phyloP scores from a whole-genome alignment of 23 tunicate genomes.

The Clavelina lepadiformis region DNA sequence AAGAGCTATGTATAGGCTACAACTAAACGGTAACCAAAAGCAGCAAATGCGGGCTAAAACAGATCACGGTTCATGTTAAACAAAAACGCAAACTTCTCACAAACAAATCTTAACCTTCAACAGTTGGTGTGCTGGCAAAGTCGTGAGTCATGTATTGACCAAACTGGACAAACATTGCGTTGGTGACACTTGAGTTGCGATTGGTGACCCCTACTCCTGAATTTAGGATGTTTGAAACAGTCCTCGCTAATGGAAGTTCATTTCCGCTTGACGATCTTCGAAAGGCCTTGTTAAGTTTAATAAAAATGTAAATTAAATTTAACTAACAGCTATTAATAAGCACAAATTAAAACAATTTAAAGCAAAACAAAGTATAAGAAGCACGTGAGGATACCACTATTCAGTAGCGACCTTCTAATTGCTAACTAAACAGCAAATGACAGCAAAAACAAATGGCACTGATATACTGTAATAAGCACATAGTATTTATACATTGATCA shows the following conservation, averaged over 20 bases:
- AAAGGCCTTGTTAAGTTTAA: constrained; percentile 3
- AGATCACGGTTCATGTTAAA: neutral
- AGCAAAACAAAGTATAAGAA: neutral
- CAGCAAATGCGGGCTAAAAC: too few relatives aligned
- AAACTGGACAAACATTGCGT: constrained; percentile 60
- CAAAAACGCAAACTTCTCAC: neutral
- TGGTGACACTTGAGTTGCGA: constrained; percentile 12
- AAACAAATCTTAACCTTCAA: constrained; percentile 13
- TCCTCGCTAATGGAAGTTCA: constrained; percentile 31
- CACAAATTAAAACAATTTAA: neutral
- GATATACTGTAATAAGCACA: too few relatives aligned
- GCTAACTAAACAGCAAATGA: too few relatives aligned
- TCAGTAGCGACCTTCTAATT: too few relatives aligned
- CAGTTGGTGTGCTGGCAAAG: constrained; percentile 39
- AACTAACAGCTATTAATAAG: neutral
- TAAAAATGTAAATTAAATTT: neutral
- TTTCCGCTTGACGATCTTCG: constrained; percentile 19
- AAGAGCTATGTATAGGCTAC: too few relatives aligned
- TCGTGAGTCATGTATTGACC: constrained; percentile 78
- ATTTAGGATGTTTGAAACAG: constrained; percentile 34
- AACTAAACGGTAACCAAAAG: too few relatives aligned
- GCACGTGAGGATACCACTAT: too few relatives aligned
- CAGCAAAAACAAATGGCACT: too few relatives aligned
- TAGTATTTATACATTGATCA: too few relatives aligned
- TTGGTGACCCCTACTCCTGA: neutral